Evolutionary conservation across 1,140 invertebrate species (phyloP).

Genomic region (Centruroides sculpturatus): DNA sequence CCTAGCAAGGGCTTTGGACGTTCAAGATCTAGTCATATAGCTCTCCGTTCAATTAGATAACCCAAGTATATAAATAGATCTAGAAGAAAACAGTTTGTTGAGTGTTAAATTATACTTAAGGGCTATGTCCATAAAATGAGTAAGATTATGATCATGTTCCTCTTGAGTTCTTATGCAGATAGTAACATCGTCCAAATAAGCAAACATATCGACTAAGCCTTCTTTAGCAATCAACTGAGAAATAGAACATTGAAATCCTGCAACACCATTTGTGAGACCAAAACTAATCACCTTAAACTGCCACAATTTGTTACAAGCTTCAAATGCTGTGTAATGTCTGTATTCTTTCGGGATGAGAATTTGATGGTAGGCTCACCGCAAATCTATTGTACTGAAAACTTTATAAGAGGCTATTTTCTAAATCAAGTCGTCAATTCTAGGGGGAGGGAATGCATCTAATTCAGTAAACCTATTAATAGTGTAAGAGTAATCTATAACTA

Average conservation of each 20-base stretch:
- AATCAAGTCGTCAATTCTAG: neutral
- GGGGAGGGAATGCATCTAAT: neutral
- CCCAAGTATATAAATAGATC: slow-evolving; percentile 10
- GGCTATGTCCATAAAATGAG: neutral
- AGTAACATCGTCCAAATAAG: slow-evolving; percentile 17
- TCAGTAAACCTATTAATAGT: neutral
- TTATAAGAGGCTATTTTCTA: neutral
- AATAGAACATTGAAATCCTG: slow-evolving; percentile 26
- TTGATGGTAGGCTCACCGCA: slow-evolving; percentile 23
- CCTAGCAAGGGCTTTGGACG: neutral
- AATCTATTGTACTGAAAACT: neutral
- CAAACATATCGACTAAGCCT: slow-evolving; percentile 4
- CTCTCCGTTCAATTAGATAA: neutral
- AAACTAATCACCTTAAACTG: slow-evolving; percentile 25
- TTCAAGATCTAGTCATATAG: slow-evolving; percentile 9
- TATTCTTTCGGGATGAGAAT: slow-evolving; percentile 18
- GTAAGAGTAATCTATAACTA: neutral
- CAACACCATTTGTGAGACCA: slow-evolving; percentile 23
- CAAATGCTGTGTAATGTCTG: slow-evolving; percentile 22
- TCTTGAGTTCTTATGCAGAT: slow-evolving; percentile 4
- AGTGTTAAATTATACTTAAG: no score
- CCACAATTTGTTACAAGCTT: slow-evolving; percentile 19
- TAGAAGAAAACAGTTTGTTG: neutral
- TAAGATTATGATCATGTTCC: slow-evolving; percentile 9
- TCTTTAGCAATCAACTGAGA: slow-evolving; percentile 25